Base-by-base conservation (phyloP, 2,797 vertebrate species). In the Delichon dasypus region DNA sequence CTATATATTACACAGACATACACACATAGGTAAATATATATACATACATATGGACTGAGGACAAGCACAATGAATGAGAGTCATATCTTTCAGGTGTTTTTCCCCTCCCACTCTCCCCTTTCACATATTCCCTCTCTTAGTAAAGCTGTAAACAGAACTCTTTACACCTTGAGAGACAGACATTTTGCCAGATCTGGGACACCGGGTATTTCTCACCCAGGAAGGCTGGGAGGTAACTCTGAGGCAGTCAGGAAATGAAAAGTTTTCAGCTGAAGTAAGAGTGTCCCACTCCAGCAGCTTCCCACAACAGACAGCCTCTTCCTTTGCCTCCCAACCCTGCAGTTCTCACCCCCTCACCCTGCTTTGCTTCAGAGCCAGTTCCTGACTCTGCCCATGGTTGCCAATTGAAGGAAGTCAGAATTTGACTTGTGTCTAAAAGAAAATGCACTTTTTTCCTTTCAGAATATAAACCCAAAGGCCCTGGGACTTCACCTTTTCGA, bases 1-100 rank as follows among this genome's bases (percentile, higher is more conserved):
- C 26, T 53, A 29, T 17, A 6, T 20, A 66, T n/a, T 65, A 53
- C 16, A 48, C 0, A 40, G 27, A 51, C 26, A 62, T 6, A 88
- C 2, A 5, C 4, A 65, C 7, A 65, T 3, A 48, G 10, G 17
- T 71, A 77, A 12, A 40, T 7, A 64, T 7, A 34, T 8, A 85
- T 10, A 45, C 0, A 47, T 7, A 34, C 29, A 40, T 8, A 61
- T 16, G 29, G 23, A 53, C 6, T 25, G 17, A 80, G 15, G 38
- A 86, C 27, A 67, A 88, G 65, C 34, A 64, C 19, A 61, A 25
- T 61, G 27, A 61, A 27, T 36, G 25, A 47, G 11, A 78, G 25
- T 23, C 10, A 1, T n/a, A 36, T 53, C 50, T 64, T 80, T 50
- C n/a, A 21, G 0, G 0, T 38, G 45, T 62, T 60, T 13, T 45